These are phyloP conservation scores for Oryzias melastigma DNA, from an alignment of 2,113 vertebrate genomes.

Conservation along the genomic window DNA sequence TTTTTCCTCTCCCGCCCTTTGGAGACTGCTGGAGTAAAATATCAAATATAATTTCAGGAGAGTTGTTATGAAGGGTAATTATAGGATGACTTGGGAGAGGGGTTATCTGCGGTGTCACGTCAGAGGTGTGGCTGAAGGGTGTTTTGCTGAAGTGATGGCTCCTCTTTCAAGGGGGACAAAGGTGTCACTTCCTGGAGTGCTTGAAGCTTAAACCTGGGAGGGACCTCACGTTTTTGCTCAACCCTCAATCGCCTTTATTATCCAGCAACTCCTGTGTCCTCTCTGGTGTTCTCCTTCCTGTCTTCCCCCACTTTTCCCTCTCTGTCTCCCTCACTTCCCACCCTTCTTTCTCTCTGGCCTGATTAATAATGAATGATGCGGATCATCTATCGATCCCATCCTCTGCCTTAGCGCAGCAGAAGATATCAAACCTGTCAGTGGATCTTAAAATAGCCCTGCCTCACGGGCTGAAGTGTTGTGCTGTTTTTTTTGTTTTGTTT, in stretches of 20 bases:
- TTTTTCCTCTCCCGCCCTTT: constrained; percentile 13
- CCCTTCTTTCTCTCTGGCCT: constrained; percentile 55
- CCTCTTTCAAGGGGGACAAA: constrained; percentile 27
- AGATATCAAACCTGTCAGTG: constrained; percentile 73
- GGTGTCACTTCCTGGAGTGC: constrained; percentile 34
- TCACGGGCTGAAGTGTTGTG: constrained; percentile 21
- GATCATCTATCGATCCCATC: constrained; percentile 76
- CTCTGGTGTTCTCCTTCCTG: constrained; percentile 42
- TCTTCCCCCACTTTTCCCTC: constrained; percentile 45
- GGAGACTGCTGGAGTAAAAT: constrained; percentile 36
- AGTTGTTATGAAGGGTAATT: constrained; percentile 52
- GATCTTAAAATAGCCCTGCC: constrained; percentile 63
- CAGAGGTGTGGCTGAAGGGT: constrained; percentile 54
- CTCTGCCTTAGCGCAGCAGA: constrained; percentile 71
- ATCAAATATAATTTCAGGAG: constrained; percentile 24
- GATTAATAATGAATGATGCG: constrained; percentile 78
- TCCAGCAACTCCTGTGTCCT: constrained; percentile 49
- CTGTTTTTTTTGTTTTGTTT: constrained; percentile 34
- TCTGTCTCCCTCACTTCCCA: constrained; percentile 55
- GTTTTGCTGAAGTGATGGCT: constrained; percentile 36
- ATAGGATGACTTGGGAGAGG: constrained; percentile 40
- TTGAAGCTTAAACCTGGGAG: constrained; percentile 27
- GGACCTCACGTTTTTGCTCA: constrained; percentile 17
- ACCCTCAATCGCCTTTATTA: constrained; percentile 50
- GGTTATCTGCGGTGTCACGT: constrained; percentile 47